Evolutionary conservation across 2,797 vertebrate species (phyloP).

Genomic region (Melanotaenia parkinsoni): DNA sequence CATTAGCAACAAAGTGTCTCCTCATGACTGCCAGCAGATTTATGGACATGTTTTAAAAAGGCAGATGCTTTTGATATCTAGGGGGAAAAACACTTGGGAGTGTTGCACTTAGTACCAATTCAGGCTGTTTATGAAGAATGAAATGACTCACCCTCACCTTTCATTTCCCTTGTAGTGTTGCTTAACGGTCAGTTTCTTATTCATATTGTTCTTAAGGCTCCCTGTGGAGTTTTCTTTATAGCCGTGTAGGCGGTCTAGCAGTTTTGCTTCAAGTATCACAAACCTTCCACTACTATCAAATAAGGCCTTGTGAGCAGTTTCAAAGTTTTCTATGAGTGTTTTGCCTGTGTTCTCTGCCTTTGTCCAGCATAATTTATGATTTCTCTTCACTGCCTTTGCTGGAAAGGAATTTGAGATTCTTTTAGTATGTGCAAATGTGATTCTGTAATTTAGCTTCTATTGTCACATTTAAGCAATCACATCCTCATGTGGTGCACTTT

Average conservation of each 20-base stretch:
- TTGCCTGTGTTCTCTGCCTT: not conserved
- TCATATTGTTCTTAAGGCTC: not conserved
- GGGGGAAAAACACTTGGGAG: too few species aligned
- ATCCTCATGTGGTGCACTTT: conserved; percentile 23
- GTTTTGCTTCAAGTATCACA: not conserved
- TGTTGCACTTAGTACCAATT: not conserved
- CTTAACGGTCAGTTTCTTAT: not conserved
- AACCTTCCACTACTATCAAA: not conserved
- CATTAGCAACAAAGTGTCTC: not conserved
- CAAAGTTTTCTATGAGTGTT: not conserved
- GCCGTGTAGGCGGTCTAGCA: not conserved
- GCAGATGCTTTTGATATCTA: not conserved
- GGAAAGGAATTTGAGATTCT: not conserved
- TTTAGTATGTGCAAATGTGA: not conserved
- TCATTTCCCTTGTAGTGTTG: not conserved
- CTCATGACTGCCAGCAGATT: not conserved
- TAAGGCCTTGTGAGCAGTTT: not conserved
- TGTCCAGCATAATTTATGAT: not conserved
- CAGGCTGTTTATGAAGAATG: not conserved
- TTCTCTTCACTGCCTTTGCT: conserved; percentile 1
- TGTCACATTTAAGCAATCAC: conserved; percentile 1
- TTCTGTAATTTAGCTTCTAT: not conserved
- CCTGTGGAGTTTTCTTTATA: not conserved
- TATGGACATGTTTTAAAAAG: not conserved
- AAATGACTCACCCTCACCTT: not conserved